Percentiles rank a stretch among this genome's conserved stretches.
Conservation (phyloP, 1,140 invertebrate species). For the Danaus melanippus region DNA sequence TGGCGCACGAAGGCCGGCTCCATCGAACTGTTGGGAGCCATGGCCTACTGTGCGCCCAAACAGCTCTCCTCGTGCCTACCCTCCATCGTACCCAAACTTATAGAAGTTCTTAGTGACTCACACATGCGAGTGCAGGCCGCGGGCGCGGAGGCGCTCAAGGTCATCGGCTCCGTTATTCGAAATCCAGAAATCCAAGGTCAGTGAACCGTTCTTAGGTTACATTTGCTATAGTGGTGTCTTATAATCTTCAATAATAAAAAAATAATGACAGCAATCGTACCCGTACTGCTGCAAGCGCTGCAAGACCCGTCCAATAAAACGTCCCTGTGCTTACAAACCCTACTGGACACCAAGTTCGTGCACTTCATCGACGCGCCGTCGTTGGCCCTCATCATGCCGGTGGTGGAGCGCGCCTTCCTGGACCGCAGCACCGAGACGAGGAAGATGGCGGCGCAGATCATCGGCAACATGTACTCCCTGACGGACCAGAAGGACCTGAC, state of each 20-base stretch:
- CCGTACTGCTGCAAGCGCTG: conserved; percentile 91
- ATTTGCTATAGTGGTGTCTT: background rate
- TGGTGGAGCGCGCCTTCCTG: conserved; percentile 96
- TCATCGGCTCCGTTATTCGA: conserved; percentile 97
- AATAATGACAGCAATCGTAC: conserved; percentile 82
- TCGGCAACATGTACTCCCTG: conserved; percentile 99
- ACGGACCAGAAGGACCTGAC: conserved; percentile 98
- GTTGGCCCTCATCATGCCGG: conserved; percentile 98
- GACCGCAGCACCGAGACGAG: conserved; percentile 97
- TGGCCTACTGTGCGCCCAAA: conserved; percentile 99
- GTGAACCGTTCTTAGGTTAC: background rate
- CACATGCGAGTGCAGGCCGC: conserved; percentile 98
- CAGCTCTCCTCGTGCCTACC: conserved; percentile 98
- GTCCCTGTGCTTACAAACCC: conserved; percentile 89
- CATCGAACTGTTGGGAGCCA: conserved; percentile 95
- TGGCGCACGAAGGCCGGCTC: conserved; percentile 99
- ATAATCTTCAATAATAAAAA: background rate
- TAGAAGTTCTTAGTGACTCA: conserved; percentile 97
- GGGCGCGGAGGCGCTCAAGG: conserved; percentile 93
- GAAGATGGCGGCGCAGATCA: conserved; percentile 99
- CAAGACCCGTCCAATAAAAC: conserved; percentile 98
- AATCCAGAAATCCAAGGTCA: conserved; percentile 98
- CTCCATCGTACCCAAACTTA: conserved; percentile 98
- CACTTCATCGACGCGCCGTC: conserved; percentile 99
- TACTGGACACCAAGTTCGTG: conserved; percentile 98